Evolutionary conservation across 1,140 invertebrate species (phyloP), one percentile per base, ranked within the genome.

Genomic region (Caenorhabditis briggsae): DNA sequence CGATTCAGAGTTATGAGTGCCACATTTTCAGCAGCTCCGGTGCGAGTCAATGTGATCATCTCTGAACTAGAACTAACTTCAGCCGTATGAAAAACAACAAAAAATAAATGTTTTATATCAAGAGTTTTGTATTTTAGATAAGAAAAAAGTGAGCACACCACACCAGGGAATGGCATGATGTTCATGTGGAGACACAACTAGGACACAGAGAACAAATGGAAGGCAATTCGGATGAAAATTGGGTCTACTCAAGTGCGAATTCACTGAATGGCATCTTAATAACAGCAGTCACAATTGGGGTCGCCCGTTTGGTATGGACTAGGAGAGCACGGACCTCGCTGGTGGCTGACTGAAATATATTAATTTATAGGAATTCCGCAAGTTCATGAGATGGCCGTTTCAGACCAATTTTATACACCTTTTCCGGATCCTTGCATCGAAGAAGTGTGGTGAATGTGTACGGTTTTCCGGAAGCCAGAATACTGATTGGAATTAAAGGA

Each of bases 1-100:
- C 97, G 93, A 92, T 98, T 96, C 61, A 98, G 93, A 23, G 95
- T 96, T 86, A 99, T 96, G 0, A 99, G 89, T 11, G 95, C 97
- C 84, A 99, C 95, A 94, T 97, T 97, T 20, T 91, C 89, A 14
- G 91, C 84, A 14, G 87, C 86, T 55, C 90, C 90, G 11, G 87
- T 87, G 16, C 64, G 61, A 9, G 91, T 89, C 25, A 88, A 41
- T 58, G 90, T 90, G 82, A 91, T 90, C 90, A 91, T 89, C 64
- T 89, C 88, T 61, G 43, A 78, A 78, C 50, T n/a, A 16, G 20
- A n/a, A 53, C 8, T 9, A 25, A 48, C 43, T 11, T 12, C 3
- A 25, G n/a, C 16, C 14, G 5, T 43, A 16, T 43, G 3, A 50
- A 82, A 55, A 55, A 11, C 25, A 70, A 70, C 25, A 70, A 61